Evolutionary conservation across 2,797 vertebrate genomes (phyloP), one percentile per base, ranked within the genome.

Genomic region (Microtus obscurus): DNA sequence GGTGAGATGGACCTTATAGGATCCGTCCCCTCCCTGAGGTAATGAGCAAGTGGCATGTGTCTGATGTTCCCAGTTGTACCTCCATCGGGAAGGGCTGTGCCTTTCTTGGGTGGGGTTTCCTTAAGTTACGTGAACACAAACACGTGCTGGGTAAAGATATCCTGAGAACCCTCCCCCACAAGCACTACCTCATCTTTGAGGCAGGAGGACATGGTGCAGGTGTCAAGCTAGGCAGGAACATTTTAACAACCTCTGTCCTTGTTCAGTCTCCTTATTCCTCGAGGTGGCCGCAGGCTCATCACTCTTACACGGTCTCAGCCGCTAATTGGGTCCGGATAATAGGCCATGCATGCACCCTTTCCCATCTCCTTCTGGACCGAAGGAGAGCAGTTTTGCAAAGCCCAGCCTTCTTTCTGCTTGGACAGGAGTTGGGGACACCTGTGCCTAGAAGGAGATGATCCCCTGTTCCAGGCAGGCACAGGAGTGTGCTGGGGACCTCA

Each of bases 191-290:
- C 93, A 90, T 94, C 90, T 96, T 91, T 93, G 90, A 96, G 95
- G 96, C 17, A 1, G 17, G 31, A 80, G 93, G 86, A 93, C 82
- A 25, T 1, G 31, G 94, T 25, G 37, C 14, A 1, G 89, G 87
- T 45, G 25, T 82, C 0, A 90, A 76, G 45, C 89, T 92, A 83
- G 3, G 94, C 45, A 29, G 93, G 95, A 85, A 82, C 91, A 27
- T 93, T 94, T 93, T 91, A 95, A 97, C 81, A 78, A n/a, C 65
- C 82, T 93, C 74, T 71, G 40, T 93, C 90, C 87, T 95, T 94
- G 81, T 40, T 93, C 2, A 0, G 53, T 93, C 51, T 77, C 85
- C 51, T 73, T 12, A 34, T 83, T 65, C 1, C 2, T 77, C 0
- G 0, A 65, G 1, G 45, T 87, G 82, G 87, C 96, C 5, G 0